Base-by-base conservation (phyloP, 1,140 invertebrate species). In the Drosophila arawakana region DNA sequence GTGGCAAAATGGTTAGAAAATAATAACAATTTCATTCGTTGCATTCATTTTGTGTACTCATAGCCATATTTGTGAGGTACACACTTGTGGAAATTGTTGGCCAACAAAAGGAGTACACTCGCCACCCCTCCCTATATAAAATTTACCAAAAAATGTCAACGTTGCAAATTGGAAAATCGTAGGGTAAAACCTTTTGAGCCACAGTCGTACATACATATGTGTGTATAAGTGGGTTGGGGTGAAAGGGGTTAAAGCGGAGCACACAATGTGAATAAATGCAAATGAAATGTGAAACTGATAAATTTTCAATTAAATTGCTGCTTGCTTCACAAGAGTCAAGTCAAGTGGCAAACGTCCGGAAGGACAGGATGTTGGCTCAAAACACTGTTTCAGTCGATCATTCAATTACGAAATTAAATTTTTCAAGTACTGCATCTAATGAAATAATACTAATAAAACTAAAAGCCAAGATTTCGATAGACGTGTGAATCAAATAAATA, bases 361-460 rank as follows among this genome's bases (percentile, higher is more conserved):
- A 39, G 52, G 41, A 50, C 44, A 49, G 13, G 30, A 37, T 55
- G 35, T 15, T 11, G 52, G 35, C 13, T 34, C 35, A 55, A 18
- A 37, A 18, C 35, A 55, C 3, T n/a, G 25, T 25, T 62, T 21
- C 44, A 52, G 25, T 41, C 39, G 62, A 82, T 75, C 77, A 54
- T 83, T 89, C 77, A 88, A 88, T 89, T 88, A 88, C 60, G 71
- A 84, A 83, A 88, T 88, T 83, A 88, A 78, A 84, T 89, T 85
- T 80, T 82, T 71, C 9, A 41, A 57, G 58, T 55, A 13, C 25
- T 37, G 60, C 75, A 73, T 78, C 6, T 9, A 21, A n/a, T 39
- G 8, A 49, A 37, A 50, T n/a, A 25, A 50, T 34, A 15, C 25
- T 34, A 37, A 50, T n/a, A 25, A 50, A 13, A 15, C 25, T 34